phyloP scores from a whole-genome alignment of 1,140 invertebrate species.

The Phenacoccus solenopsis region DNA sequence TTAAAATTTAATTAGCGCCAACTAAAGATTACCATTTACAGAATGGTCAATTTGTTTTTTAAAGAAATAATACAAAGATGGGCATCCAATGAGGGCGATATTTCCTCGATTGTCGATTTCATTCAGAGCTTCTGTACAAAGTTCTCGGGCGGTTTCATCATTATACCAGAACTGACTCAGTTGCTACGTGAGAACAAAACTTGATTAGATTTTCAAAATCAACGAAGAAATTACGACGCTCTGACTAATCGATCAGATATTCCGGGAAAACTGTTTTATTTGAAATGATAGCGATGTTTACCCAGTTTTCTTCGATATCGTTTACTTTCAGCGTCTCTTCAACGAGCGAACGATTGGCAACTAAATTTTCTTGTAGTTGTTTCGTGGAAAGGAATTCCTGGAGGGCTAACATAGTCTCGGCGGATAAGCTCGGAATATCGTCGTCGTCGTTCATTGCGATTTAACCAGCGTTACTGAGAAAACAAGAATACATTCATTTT shows the following conservation, averaged over 20 bases:
- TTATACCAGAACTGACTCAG: slow-evolving; percentile 95
- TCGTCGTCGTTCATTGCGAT: neutral
- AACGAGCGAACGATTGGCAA: neutral
- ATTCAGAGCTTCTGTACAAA: slow-evolving; percentile 51
- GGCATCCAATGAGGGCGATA: slow-evolving; percentile 80
- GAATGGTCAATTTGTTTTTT: slow-evolving; percentile 42
- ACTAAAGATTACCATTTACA: slow-evolving; percentile 13
- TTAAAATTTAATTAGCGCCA: neutral
- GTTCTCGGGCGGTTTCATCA: slow-evolving; percentile 51
- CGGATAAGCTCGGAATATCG: neutral
- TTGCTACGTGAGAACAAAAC: slow-evolving; percentile 59
- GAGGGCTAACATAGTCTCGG: neutral
- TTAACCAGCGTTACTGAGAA: neutral
- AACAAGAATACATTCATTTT: neutral
- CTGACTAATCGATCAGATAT: too few relatives aligned
- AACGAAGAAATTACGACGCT: neutral
- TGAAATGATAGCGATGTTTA: neutral
- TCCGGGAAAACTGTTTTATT: neutral
- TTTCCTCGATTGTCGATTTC: slow-evolving; percentile 40
- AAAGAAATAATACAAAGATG: slow-evolving; percentile 56
- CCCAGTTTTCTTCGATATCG: neutral
- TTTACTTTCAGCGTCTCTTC: neutral
- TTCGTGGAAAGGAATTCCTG: neutral
- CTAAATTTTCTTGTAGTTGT: neutral
- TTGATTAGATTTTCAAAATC: neutral